Evolutionary conservation across 2,888 invertebrate species (phyloP), one percentile per base, ranked within the genome.

Genomic region (Drosophila putrida): DNA sequence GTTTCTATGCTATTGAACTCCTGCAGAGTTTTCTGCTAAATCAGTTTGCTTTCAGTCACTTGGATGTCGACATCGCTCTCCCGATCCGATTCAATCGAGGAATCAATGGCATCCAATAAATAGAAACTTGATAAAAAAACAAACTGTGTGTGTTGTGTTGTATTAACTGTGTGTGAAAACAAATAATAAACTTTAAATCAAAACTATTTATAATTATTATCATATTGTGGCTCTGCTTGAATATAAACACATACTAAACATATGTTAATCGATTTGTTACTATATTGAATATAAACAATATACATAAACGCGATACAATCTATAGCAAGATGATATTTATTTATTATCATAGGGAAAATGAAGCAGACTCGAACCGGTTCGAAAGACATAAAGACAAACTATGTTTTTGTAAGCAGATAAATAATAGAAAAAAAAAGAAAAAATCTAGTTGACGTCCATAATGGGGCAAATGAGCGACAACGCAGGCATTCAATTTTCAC

Each of bases 1-100:
- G 78, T 80, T 83, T 90, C 86, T 90, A 89, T 90, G 91, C 91
- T 91, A 91, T 91, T 90, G 90, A 91, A 91, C 91, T 91, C 91
- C 85, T 84, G 80, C 75, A 62, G 71, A 82, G 90, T 80, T 90
- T 90, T 82, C 75, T 88, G 81, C 81, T 81, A 86, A 90, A 89
- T 90, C 91, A 91, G 90, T 91, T 88, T 81, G 77, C 79, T 78
- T 69, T 85, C 78, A 90, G 86, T 73, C 88, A 69, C 74, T 82
- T 64, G 63, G 60, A 66, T 64, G 83, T 76, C 64, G 46, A 73
- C 80, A 73, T 67, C 64, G 65, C 39, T n/a, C 13, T 25, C 31
- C 11, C 46, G 38, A 33, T 39, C 10, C 47, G 27, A 15, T 10
- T 2, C 27, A 5, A 62, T 41, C 41, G 33, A 4, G 6, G 13